Evolutionary conservation across 2,113 vertebrate genomes (phyloP).

Genomic region (Pelobates fuscus): DNA sequence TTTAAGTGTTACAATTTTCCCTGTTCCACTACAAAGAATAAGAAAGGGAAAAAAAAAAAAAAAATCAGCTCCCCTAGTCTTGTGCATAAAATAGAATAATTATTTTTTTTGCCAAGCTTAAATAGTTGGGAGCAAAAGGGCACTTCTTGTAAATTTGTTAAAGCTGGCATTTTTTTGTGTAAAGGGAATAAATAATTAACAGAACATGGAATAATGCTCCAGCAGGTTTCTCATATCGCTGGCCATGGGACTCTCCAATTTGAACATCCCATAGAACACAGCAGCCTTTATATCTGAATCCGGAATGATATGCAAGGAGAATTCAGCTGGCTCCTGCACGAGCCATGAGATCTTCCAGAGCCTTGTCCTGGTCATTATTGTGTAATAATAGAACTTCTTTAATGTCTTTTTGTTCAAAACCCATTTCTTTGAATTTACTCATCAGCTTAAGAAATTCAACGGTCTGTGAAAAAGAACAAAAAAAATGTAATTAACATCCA

Average conservation of each 20-base stretch:
- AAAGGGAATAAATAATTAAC: neutral
- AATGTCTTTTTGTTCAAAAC: slow-evolving; percentile 92
- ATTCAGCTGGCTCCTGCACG: slow-evolving; percentile 89
- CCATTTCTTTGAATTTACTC: slow-evolving; percentile 98
- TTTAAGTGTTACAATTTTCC: slow-evolving; percentile 26
- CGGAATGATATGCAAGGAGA: neutral
- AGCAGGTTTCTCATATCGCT: slow-evolving; percentile 8
- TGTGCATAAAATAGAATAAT: slow-evolving; percentile 13
- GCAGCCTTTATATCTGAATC: slow-evolving; percentile 37
- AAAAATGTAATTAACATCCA: neutral
- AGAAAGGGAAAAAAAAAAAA: neutral
- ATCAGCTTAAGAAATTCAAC: slow-evolving; percentile 93
- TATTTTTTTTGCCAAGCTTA: neutral
- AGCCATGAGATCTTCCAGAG: slow-evolving; percentile 94
- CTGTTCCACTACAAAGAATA: slow-evolving; percentile 26
- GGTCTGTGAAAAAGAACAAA: slow-evolving; percentile 71
- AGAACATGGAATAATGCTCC: neutral
- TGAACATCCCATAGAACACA: slow-evolving; percentile 18
- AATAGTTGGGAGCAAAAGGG: neutral
- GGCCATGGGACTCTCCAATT: slow-evolving; percentile 34
- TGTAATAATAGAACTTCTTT: slow-evolving; percentile 92
- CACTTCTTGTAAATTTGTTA: slow-evolving; percentile 43
- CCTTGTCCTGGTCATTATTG: slow-evolving; percentile 91
- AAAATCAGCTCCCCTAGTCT: neutral
- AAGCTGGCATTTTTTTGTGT: slow-evolving; percentile 25